A percentile compares a stretch with the other conserved stretches of the same genome.
These are phyloP conservation scores for Camptogramma bilineatum DNA, from an alignment of 2,888 invertebrate species.

Conservation along the genomic window DNA sequence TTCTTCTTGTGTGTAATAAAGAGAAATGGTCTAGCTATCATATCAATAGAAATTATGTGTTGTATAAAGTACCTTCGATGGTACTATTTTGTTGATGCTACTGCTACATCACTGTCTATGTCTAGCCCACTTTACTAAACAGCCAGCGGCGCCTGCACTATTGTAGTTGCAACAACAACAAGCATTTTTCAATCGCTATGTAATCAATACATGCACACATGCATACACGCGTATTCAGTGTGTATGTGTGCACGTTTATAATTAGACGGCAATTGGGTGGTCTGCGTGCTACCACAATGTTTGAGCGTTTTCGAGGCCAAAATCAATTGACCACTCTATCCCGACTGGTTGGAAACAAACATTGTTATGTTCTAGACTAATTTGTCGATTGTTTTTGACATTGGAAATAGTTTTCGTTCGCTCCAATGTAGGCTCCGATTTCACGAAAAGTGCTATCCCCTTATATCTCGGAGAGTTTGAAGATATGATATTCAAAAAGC, in stretches of 20 bases:
- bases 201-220: constrained; percentile 16
- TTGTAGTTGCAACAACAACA: constrained; percentile 21
- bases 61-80: neutral
- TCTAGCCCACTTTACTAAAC: constrained; percentile 25
- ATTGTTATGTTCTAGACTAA: neutral
- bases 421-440: too few relatives aligned
- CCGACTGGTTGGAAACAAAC: neutral
- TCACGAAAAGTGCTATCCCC: too few relatives aligned
- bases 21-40: too few relatives aligned
- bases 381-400: too few relatives aligned
- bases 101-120: constrained; percentile 22
- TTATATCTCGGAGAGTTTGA: too few relatives aligned
- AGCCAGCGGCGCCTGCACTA: constrained; percentile 19
- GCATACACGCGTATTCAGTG: constrained; percentile 5
- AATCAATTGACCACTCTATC: constrained; percentile 3
- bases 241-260: constrained; percentile 18
- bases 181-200: constrained; percentile 18
- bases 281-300: constrained; percentile 13
- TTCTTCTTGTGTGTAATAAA: too few relatives aligned
- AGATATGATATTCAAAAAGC: too few relatives aligned
- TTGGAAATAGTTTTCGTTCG: too few relatives aligned
- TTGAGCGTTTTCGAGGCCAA: constrained; percentile 13
- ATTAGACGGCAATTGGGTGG: constrained; percentile 33
- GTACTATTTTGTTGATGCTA: constrained; percentile 1
- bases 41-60: too few relatives aligned